phyloP scores from a whole-genome alignment of 2,113 vertebrate species.

The Athene noctua region DNA sequence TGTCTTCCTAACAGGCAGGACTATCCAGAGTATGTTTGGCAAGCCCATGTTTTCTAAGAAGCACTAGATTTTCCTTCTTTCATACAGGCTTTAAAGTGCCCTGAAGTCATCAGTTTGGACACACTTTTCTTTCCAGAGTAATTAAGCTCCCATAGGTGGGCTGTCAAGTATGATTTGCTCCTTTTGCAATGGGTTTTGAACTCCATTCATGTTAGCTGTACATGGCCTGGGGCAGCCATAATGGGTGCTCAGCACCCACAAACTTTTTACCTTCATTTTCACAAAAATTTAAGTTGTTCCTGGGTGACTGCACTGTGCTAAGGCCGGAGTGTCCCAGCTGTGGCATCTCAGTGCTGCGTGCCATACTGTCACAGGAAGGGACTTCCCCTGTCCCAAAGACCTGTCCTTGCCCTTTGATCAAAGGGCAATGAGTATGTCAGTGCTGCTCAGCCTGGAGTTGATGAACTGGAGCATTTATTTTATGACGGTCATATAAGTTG shows the following conservation, averaged over 20 bases:
- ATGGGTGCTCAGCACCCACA: not conserved
- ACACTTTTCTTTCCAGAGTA: not conserved
- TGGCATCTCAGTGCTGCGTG: not conserved
- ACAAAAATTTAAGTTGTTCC: not conserved
- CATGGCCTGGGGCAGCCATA: not conserved
- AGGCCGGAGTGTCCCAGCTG: not conserved
- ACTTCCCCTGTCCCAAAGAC: not conserved
- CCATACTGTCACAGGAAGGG: not conserved
- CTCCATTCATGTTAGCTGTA: not conserved
- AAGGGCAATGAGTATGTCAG: not conserved
- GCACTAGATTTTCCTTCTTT: not conserved
- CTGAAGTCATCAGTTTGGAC: not conserved
- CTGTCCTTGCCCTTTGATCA: not conserved
- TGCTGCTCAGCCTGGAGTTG: not conserved
- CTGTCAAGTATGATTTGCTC: not conserved
- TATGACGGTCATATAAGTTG: not conserved
- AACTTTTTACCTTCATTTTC: not conserved
- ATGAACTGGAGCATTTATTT: not conserved
- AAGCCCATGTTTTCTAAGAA: not conserved
- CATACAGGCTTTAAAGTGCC: not conserved
- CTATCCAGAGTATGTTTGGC: not conserved
- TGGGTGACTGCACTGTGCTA: not conserved
- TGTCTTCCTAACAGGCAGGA: not conserved
- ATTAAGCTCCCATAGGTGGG: not conserved
- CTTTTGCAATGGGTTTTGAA: not conserved